Percentiles rank a stretch among this genome's conserved stretches.
Conservation (phyloP, 2,888 invertebrate genomes). For the Apotomis turbidana region DNA sequence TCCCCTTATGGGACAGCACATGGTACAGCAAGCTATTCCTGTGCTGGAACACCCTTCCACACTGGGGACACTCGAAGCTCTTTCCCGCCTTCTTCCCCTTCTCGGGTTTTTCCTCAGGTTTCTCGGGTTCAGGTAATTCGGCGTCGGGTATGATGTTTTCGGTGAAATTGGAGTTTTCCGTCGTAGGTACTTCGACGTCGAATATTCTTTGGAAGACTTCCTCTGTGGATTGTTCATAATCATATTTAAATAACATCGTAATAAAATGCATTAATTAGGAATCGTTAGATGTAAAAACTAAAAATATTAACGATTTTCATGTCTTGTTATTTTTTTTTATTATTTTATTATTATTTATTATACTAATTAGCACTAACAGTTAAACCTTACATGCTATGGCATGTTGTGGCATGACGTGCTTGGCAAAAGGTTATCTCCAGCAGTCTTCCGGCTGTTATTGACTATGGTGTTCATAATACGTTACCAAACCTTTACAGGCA, state of each 20-base stretch:
- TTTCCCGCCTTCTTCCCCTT: slow-evolving; percentile 61
- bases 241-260: not conserved
- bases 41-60: slow-evolving; percentile 90
- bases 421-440: no score
- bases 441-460: no score
- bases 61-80: slow-evolving; percentile 85
- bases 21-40: slow-evolving; percentile 94
- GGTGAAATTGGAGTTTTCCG: slow-evolving; percentile 48
- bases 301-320: no score
- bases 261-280: no score
- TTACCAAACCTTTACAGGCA: no score
- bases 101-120: slow-evolving; percentile 45
- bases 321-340: no score
- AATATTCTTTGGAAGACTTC: slow-evolving; percentile 74
- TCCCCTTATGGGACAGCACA: slow-evolving; percentile 90
- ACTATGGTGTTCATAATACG: no score
- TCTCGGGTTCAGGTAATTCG: slow-evolving; percentile 38
- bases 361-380: no score
- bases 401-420: no score
- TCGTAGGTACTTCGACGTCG: slow-evolving; percentile 61
- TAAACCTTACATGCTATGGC: no score
- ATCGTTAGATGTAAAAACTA: no score
- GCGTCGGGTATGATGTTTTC: slow-evolving; percentile 55
- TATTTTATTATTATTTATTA: no score
- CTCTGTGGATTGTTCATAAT: slow-evolving; percentile 54